Evolutionary conservation across 2,888 invertebrate genomes (phyloP), one percentile per base, ranked within the genome.

Genomic region (Leptopterna dolabrata): DNA sequence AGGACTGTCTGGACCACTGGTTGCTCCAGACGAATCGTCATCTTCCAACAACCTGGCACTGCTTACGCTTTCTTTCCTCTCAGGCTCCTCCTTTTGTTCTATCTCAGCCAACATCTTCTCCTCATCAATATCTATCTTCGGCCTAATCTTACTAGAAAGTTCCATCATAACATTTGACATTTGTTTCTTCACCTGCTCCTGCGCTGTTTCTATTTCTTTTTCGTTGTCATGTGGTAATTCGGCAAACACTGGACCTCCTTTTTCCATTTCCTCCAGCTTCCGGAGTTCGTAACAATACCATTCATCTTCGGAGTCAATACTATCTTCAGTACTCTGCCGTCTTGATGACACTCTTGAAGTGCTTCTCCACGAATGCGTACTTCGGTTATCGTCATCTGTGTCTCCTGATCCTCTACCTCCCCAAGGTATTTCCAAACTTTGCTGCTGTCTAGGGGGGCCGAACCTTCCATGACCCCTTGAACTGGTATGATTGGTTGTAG

Each of bases 221-320:
- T 89, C 90, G 70, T 89, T 89, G 78, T 89, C 90, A 4, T 94
- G 93, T 89, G 94, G 94, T 91, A 95, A 94, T 6, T 93, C 92
- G 16, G 94, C 91, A 90, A 96, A 95, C 87, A 95, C 90, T 90
- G 95, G 94, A 1, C 95, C 94, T 89, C 95, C 95, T 89, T 95
- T 93, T 91, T 97, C 97, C 92, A 97, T 93, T 92, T 97, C 96
- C 92, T 97, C 97, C 47, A 97, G 92, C 92, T 97, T 97, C 86
- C 96, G 93, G 87, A 97, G 92, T 91, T 97, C 97, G 91, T 97
- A 97, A 90, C 96, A 96, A 91, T 97, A 97, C 95, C 97, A 97
- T 91, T 97, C 97, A 91, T 97, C 97, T 92, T 97, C 97, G 36
- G 96, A 97, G 91, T 97, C 97, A 87, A 97, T 97, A 90, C 97